Evolutionary conservation across 30 jellyfish, hydroid and myxozoan genomes (phyloP), one percentile per base, ranked within the genome.

Genomic region (Aurelia aurita): DNA sequence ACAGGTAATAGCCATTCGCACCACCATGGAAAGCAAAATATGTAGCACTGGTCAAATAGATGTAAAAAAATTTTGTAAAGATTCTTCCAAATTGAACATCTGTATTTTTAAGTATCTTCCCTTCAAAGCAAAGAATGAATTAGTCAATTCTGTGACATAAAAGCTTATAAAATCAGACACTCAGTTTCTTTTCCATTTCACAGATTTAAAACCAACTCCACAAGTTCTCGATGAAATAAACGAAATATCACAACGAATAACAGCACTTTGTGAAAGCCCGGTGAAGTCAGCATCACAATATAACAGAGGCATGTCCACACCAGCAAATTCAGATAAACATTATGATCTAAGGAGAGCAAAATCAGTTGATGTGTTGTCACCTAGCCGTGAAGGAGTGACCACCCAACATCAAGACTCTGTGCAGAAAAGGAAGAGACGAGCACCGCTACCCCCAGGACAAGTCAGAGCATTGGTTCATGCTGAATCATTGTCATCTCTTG

Each of bases 391-490:
- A 46, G 53, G 28, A 68, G 54, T 35, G 73, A 47, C 51, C 46
- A 26, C 13, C 0, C 61, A 20, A 51, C 23, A 21, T 19, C 55
- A 64, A 19, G 58, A 25, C 66, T 9, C 60, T 43, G n/a, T 25
- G 23, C 19, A 8, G n/a, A 86, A 67, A 67, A 86, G 66, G 75
- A 86, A 86, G 20, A 49, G 88, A 45, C 89, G 70, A 23, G 95
- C 95, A 27, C 95, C 95, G 0, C 66, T 70, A 34, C 95, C 95
- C 8, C 95, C 95, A 19, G 76, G 89, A 25, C 66, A 43, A 13
- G 12, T 78, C 16, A 23, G 55, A 19, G 45, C 75, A 29, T 53
- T 46, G 45, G 66, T 32, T 34, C 91, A 66, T 13, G 59, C 84
- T 3, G 34, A 49, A 22, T 80, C 75, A 35, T 55, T 57, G 78